Evolutionary conservation across 2,888 invertebrate genomes (phyloP).

Genomic region (Drosophila mayaguana): DNA sequence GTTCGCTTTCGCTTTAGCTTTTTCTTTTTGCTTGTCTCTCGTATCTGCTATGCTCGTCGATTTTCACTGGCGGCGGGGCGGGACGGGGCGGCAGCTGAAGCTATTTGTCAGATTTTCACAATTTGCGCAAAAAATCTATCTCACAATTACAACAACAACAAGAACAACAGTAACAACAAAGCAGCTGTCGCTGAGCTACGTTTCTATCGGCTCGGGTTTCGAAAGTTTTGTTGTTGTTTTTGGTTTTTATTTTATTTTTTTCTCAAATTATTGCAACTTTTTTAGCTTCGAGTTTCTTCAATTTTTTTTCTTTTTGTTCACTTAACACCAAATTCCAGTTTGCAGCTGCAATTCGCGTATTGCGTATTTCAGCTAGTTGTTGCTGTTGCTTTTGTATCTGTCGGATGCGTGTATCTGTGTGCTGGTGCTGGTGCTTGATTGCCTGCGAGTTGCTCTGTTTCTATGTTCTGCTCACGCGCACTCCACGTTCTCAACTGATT

Average conservation of each 20-base stretch:
- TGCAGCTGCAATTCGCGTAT: slow-evolving; percentile 67
- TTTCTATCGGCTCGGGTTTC: slow-evolving; percentile 70
- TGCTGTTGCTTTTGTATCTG: slow-evolving; percentile 28
- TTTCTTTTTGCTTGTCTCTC: slow-evolving; percentile 16
- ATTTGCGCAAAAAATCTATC: slow-evolving; percentile 46
- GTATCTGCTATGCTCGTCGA: slow-evolving; percentile 20
- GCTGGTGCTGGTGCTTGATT: background rate
- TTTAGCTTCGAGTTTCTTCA: slow-evolving; percentile 55
- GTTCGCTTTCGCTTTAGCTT: slow-evolving; percentile 56
- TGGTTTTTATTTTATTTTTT: slow-evolving; percentile 21
- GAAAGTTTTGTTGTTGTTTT: slow-evolving; percentile 67
- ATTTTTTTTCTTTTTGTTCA: slow-evolving; percentile 49
- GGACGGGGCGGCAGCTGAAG: slow-evolving; percentile 3
- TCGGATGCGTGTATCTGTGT: slow-evolving; percentile 9
- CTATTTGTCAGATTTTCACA: slow-evolving; percentile 55
- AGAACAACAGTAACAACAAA: background rate
- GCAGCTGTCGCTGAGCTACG: slow-evolving; percentile 70
- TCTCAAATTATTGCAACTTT: slow-evolving; percentile 51
- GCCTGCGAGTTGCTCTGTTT: background rate
- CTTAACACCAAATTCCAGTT: slow-evolving; percentile 72
- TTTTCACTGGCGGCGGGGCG: slow-evolving; percentile 26
- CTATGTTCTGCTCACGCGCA: slow-evolving; percentile 57
- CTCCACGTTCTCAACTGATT: slow-evolving; percentile 72
- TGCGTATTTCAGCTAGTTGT: slow-evolving; percentile 39
- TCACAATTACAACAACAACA: slow-evolving; percentile 42